Evolutionary conservation across 2,797 vertebrate genomes (phyloP).

Genomic region (Neomorphus geoffroyi): DNA sequence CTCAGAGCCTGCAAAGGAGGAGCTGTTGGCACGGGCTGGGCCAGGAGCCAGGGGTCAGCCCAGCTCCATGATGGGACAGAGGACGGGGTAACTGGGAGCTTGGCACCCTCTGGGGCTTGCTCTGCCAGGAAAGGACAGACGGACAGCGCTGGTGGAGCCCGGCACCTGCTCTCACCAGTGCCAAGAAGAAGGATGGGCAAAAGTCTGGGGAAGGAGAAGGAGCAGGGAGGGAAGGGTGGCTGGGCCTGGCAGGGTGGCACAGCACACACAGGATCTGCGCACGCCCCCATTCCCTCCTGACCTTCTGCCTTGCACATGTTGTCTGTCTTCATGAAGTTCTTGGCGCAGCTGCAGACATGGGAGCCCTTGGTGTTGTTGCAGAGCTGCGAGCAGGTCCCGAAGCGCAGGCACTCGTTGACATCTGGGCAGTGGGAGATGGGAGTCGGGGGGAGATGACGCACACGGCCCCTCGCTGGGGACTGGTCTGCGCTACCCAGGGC

Average conservation of each 20-base stretch:
- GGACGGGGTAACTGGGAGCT: neutral
- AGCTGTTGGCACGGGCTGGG: accelerated
- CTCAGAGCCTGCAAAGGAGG: conserved; percentile 72
- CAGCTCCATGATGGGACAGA: neutral
- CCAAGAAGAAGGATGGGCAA: neutral
- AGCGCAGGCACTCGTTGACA: conserved; percentile 89
- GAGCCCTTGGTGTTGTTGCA: conserved; percentile 97
- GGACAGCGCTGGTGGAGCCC: accelerated
- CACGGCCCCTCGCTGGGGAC: no score
- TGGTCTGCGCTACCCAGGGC: neutral
- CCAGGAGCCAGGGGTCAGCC: neutral
- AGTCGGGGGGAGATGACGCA: neutral
- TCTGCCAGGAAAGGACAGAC: neutral
- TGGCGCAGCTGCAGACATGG: conserved; percentile 90
- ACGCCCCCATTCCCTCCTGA: conserved; percentile 14
- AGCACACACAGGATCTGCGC: accelerated
- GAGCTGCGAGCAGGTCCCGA: conserved; percentile 91
- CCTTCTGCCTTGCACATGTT: conserved; percentile 94
- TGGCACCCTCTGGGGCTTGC: accelerated
- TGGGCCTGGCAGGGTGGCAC: accelerated
- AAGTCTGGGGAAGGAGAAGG: neutral
- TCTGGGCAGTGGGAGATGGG: conserved; percentile 70
- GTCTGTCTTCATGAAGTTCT: conserved; percentile 89
- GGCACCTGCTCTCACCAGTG: accelerated
- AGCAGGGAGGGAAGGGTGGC: neutral